Evolutionary conservation across 2,888 invertebrate genomes (phyloP).

Genomic region (Matsumyia berberina): DNA sequence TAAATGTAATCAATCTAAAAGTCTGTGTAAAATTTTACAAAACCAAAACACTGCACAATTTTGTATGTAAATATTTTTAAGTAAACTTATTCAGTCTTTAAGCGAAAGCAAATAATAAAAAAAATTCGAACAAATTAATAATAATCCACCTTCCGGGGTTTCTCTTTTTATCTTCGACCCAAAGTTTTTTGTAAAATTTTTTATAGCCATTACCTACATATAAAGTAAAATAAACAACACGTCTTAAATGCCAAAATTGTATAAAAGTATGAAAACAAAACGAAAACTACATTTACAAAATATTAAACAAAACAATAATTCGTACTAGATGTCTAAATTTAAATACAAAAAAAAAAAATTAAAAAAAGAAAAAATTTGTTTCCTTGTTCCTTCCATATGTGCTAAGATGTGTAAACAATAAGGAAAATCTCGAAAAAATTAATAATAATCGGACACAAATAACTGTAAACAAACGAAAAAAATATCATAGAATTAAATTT

Average conservation of each 20-base stretch:
- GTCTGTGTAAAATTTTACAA: constrained; percentile 41
- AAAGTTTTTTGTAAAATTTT: constrained; percentile 38
- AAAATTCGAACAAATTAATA: constrained; percentile 2
- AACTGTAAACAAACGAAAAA: constrained; percentile 59
- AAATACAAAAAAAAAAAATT: constrained; percentile 3
- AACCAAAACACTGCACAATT: constrained; percentile 52
- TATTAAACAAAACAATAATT: constrained; percentile 46
- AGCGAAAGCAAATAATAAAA: constrained; percentile 5
- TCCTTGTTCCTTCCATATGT: constrained; percentile 75
- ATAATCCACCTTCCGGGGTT: constrained; percentile 22
- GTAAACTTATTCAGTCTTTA: constrained; percentile 3
- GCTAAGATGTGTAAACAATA: constrained; percentile 60
- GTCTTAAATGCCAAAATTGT: constrained; percentile 68
- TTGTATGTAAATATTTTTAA: constrained; percentile 53
- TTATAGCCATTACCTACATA: constrained; percentile 12
- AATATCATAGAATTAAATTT: constrained; percentile 72
- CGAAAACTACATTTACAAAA: constrained; percentile 30
- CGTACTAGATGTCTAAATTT: constrained; percentile 51
- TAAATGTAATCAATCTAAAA: constrained; percentile 41
- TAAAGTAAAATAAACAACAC: constrained; percentile 12
- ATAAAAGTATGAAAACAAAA: constrained; percentile 15
- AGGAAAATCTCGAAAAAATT: constrained; percentile 32
- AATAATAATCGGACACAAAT: constrained; percentile 33
- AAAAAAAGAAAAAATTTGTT: constrained; percentile 39
- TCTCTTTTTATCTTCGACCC: constrained; percentile 38